phyloP scores from a whole-genome alignment of 2,113 vertebrate genomes.

The Paedocypris sp. region DNA sequence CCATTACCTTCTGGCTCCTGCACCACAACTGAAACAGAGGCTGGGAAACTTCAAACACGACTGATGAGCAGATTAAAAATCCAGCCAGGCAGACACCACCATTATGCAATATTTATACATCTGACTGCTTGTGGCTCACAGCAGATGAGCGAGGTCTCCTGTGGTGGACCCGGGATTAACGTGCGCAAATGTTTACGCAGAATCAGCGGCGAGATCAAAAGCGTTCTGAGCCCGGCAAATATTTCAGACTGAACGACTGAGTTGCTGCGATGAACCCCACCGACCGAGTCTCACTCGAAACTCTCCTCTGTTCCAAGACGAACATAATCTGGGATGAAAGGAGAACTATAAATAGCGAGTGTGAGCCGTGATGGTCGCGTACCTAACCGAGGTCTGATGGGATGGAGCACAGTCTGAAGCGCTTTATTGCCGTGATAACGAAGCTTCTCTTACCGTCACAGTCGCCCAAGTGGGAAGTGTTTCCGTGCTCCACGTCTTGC shows the following conservation, averaged over 20 bases:
- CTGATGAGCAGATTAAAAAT: constrained; percentile 40
- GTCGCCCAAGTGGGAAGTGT: constrained; percentile 82
- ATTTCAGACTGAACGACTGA: constrained; percentile 43
- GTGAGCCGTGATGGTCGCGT: neutral
- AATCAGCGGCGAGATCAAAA: constrained; percentile 58
- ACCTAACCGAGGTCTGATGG: neutral
- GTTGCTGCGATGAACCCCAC: constrained; percentile 14
- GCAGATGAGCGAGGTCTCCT: constrained; percentile 50
- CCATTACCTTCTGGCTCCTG: constrained; percentile 1
- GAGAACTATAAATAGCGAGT: constrained; percentile 1
- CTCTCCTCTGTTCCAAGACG: neutral
- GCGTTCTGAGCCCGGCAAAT: constrained; percentile 37
- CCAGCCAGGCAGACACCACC: constrained; percentile 15
- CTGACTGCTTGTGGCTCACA: constrained; percentile 37
- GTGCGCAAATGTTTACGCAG: constrained; percentile 42
- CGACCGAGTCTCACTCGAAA: neutral
- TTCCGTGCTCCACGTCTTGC: constrained; percentile 79
- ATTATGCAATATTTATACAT: constrained; percentile 51
- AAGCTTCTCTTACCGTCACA: constrained; percentile 76
- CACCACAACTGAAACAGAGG: constrained; percentile 39
- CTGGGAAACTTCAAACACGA: constrained; percentile 15
- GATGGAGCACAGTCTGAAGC: neutral
- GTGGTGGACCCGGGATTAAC: constrained; percentile 52
- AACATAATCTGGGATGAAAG: constrained; percentile 1
- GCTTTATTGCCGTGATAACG: neutral